phyloP scores from a whole-genome alignment of 30 jellyfish, hydroid and myxozoan species.

The Chrysaora quinquecirrha region DNA sequence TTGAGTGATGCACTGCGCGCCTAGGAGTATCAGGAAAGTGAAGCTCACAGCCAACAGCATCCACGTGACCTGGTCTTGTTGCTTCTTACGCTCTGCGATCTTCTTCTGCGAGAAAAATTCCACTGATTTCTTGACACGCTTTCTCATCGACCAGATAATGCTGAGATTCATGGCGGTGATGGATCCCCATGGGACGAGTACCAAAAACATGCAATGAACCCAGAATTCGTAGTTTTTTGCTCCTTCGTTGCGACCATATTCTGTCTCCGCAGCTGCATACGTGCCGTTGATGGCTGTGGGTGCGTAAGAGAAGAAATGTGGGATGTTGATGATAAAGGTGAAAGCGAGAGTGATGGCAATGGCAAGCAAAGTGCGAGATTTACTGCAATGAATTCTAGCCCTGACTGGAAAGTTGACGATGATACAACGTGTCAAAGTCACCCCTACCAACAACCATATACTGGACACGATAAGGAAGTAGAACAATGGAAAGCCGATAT shows the following conservation, averaged over 20 bases:
- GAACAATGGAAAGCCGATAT: slow-evolving; percentile 74
- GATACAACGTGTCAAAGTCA: slow-evolving; percentile 69
- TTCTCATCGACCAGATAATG: slow-evolving; percentile 53
- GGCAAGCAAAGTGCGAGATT: slow-evolving; percentile 41
- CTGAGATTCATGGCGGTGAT: slow-evolving; percentile 49
- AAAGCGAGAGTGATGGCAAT: slow-evolving; percentile 33
- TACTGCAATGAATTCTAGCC: slow-evolving; percentile 55
- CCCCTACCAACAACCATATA: slow-evolving; percentile 89
- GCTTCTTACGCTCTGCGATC: not conserved
- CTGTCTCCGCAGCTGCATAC: slow-evolving; percentile 46
- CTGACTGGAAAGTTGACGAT: slow-evolving; percentile 65
- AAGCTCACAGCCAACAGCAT: slow-evolving; percentile 71
- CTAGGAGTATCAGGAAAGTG: slow-evolving; percentile 72
- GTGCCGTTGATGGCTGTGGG: slow-evolving; percentile 70
- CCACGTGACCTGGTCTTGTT: slow-evolving; percentile 60
- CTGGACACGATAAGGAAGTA: slow-evolving; percentile 74
- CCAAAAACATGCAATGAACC: slow-evolving; percentile 84
- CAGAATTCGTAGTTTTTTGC: slow-evolving; percentile 73
- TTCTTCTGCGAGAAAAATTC: not conserved
- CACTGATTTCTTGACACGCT: not conserved
- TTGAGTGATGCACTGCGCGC: slow-evolving; percentile 87
- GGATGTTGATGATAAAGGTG: slow-evolving; percentile 60
- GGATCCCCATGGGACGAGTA: slow-evolving; percentile 76
- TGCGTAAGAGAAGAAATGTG: slow-evolving; percentile 75
- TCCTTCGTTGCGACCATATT: slow-evolving; percentile 55